Percentiles rank a stretch among this genome's conserved stretches.
Conservation (phyloP, 2,888 invertebrate genomes). For the Antitype chi region DNA sequence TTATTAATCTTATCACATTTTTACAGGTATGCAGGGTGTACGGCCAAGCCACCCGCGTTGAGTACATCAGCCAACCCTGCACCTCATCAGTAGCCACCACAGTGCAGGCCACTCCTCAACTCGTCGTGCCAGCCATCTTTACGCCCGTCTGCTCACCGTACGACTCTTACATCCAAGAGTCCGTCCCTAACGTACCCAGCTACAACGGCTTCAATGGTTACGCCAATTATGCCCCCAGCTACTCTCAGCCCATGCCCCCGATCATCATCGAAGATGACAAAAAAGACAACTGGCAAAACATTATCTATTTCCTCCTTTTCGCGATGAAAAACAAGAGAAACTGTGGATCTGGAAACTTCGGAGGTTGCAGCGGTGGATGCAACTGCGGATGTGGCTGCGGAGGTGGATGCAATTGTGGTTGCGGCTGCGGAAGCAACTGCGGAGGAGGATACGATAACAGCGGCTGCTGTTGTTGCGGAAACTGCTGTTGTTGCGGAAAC, state of each 20-base stretch:
- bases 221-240: slow-evolving; percentile 50
- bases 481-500: slow-evolving; percentile 10
- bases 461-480: not conserved
- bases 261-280: slow-evolving; percentile 71
- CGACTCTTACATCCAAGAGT: slow-evolving; percentile 58
- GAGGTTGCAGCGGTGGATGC: slow-evolving; percentile 52
- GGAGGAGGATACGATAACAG: slow-evolving; percentile 5
- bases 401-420: slow-evolving; percentile 49
- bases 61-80: slow-evolving; percentile 58
- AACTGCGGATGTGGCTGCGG: slow-evolving; percentile 46
- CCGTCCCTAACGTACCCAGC: slow-evolving; percentile 57
- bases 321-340: slow-evolving; percentile 73
- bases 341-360: slow-evolving; percentile 50
- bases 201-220: slow-evolving; percentile 43
- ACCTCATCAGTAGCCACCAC: slow-evolving; percentile 32
- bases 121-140: slow-evolving; percentile 78
- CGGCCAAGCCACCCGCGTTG: slow-evolving; percentile 52
- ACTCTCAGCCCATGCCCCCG: slow-evolving; percentile 67
- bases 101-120: slow-evolving; percentile 67
- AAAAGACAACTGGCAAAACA: slow-evolving; percentile 68
- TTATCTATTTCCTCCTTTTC: slow-evolving; percentile 77
- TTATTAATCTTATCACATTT: not conserved
- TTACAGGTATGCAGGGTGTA: slow-evolving; percentile 47
- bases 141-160: slow-evolving; percentile 71
- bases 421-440: slow-evolving; percentile 1